Evolutionary conservation across 2,113 vertebrate species (phyloP).

Genomic region (Odobenus rosmarus): DNA sequence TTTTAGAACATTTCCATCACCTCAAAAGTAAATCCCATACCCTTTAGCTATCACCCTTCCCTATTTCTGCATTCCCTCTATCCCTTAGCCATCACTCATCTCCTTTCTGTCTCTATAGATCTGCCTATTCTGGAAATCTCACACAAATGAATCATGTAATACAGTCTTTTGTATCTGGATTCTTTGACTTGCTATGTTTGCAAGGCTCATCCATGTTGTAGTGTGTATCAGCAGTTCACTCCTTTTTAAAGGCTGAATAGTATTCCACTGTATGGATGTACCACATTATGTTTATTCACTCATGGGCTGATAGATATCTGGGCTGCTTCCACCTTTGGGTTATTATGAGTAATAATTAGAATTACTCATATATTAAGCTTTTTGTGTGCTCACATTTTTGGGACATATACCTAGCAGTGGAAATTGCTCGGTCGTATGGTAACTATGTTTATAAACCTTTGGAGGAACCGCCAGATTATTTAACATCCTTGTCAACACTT

Average conservation of each 20-base stretch:
- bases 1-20: not conserved
- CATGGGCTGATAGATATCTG: not conserved
- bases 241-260: not conserved
- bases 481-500: not conserved
- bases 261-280: not conserved
- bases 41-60: not conserved
- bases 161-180: not conserved
- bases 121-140: not conserved
- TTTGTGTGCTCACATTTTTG: not conserved
- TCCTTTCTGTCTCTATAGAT: not conserved
- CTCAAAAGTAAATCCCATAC: constrained; percentile 15
- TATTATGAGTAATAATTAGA: not conserved
- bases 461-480: not conserved
- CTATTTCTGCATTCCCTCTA: not conserved
- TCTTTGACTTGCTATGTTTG: not conserved
- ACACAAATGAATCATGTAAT: not conserved
- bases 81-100: not conserved
- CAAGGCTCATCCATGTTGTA: not conserved
- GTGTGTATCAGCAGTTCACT: not conserved
- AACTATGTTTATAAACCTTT: not conserved
- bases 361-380: not conserved
- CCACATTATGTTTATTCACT: constrained; percentile 10
- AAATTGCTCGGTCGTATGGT: not conserved
- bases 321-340: not conserved
- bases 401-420: not conserved